Percentiles rank a stretch among this genome's conserved stretches.
These are phyloP conservation scores for Ranitomeya variabilis DNA, from an alignment of 2,113 vertebrate species.

Conservation along the genomic window DNA sequence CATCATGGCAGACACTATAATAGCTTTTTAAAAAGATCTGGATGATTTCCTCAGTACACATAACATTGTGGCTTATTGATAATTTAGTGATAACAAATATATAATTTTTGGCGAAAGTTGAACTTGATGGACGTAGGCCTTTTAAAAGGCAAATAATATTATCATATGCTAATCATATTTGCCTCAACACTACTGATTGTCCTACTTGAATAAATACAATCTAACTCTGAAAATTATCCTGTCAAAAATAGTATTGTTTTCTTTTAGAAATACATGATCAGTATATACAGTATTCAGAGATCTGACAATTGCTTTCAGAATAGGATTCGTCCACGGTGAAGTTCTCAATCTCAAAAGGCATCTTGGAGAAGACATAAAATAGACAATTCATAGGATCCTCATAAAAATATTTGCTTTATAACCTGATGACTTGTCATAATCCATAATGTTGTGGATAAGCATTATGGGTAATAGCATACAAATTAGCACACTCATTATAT, in stretches of 20 bases:
- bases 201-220: not conserved
- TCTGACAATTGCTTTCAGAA: not conserved
- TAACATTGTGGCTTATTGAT: no score
- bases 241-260: not conserved
- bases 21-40: no score
- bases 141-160: no score
- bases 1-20: no score
- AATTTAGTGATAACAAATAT: no score
- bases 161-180: not conserved
- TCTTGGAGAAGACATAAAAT: not conserved
- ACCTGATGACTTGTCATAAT: not conserved
- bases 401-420: not conserved
- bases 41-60: no score
- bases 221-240: not conserved
- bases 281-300: not conserved
- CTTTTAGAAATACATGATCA: not conserved
- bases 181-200: not conserved
- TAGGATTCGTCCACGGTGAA: not conserved
- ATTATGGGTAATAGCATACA: conserved; percentile 26
- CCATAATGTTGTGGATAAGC: not conserved
- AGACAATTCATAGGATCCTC: not conserved
- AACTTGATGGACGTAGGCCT: no score
- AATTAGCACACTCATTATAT: conserved; percentile 24
- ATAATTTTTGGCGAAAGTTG: no score
- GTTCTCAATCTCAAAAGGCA: not conserved